Evolutionary conservation across 1,140 invertebrate genomes (phyloP).

Genomic region (Atta cephalotes): DNA sequence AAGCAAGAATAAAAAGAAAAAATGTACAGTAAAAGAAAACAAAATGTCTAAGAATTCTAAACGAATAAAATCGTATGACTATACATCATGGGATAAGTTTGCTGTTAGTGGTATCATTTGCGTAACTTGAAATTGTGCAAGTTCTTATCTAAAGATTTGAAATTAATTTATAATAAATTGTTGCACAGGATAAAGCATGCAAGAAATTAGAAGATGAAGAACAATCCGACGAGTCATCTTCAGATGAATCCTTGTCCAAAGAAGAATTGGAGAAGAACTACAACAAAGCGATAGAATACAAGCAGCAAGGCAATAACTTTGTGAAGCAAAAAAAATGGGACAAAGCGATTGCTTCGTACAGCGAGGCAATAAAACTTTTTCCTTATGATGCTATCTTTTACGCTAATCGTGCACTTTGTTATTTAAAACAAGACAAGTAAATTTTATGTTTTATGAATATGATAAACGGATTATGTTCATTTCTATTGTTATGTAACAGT

Average conservation of each 20-base stretch:
- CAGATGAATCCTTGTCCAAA: slow-evolving; percentile 87
- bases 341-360: slow-evolving; percentile 93
- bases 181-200: slow-evolving; percentile 90
- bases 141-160: slow-evolving; percentile 4
- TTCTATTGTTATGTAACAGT: neutral
- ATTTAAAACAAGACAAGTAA: slow-evolving; percentile 94
- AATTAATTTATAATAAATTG: neutral
- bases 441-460: slow-evolving; percentile 24
- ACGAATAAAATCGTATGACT: slow-evolving; percentile 88
- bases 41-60: slow-evolving; percentile 76
- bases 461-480: neutral
- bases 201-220: slow-evolving; percentile 89
- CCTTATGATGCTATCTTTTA: slow-evolving; percentile 93
- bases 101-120: slow-evolving; percentile 86
- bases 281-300: slow-evolving; percentile 83
- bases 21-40: slow-evolving; percentile 74
- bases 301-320: slow-evolving; percentile 92
- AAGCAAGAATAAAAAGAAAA: slow-evolving; percentile 80
- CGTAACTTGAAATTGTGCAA: slow-evolving; percentile 4
- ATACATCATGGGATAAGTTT: slow-evolving; percentile 93
- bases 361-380: slow-evolving; percentile 91
- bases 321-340: slow-evolving; percentile 93
- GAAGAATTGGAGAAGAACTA: slow-evolving; percentile 88
- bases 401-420: slow-evolving; percentile 95
- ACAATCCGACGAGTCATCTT: slow-evolving; percentile 84